Percentiles rank a stretch among this genome's conserved stretches.
These are phyloP conservation scores for Altica lythri DNA, from an alignment of 2,888 invertebrate genomes.

Conservation along the genomic window DNA sequence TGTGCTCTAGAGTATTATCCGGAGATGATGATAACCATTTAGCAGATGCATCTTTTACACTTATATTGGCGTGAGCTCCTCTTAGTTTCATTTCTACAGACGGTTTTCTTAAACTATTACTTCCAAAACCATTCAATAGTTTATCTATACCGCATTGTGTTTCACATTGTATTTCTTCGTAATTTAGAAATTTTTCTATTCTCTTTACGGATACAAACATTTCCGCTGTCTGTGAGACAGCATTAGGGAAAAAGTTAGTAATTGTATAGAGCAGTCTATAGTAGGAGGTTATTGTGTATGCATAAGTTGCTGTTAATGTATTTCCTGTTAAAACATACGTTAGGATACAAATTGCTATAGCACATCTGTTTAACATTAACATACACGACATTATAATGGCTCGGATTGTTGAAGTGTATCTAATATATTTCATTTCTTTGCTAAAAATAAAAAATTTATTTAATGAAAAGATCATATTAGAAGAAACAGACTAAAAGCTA, in stretches of 20 bases:
- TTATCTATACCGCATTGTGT: background rate
- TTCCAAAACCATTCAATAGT: background rate
- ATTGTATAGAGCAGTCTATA: slow-evolving; percentile 70
- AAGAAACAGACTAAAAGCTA: too few species aligned
- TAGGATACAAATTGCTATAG: slow-evolving; percentile 80
- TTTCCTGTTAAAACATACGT: slow-evolving; percentile 72
- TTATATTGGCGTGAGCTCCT: background rate
- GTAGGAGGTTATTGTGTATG: slow-evolving; percentile 76
- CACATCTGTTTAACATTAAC: slow-evolving; percentile 82
- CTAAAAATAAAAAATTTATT: slow-evolving; percentile 53
- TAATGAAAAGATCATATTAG: too few species aligned
- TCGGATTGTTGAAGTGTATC: slow-evolving; percentile 66
- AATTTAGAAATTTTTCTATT: slow-evolving; percentile 63
- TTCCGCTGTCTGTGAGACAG: slow-evolving; percentile 73
- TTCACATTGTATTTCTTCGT: slow-evolving; percentile 33
- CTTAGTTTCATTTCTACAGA: slow-evolving; percentile 41
- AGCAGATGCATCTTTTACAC: slow-evolving; percentile 30
- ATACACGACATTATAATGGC: slow-evolving; percentile 66
- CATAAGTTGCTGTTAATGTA: slow-evolving; percentile 63
- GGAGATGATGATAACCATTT: slow-evolving; percentile 33
- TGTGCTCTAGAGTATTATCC: slow-evolving; percentile 30
- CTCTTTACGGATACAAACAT: slow-evolving; percentile 33
- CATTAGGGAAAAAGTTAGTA: slow-evolving; percentile 68
- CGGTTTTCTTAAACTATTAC: slow-evolving; percentile 58
- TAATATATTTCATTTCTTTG: slow-evolving; percentile 69